phyloP scores from a whole-genome alignment of 1,140 invertebrate genomes.

The Oscheius sp. region DNA sequence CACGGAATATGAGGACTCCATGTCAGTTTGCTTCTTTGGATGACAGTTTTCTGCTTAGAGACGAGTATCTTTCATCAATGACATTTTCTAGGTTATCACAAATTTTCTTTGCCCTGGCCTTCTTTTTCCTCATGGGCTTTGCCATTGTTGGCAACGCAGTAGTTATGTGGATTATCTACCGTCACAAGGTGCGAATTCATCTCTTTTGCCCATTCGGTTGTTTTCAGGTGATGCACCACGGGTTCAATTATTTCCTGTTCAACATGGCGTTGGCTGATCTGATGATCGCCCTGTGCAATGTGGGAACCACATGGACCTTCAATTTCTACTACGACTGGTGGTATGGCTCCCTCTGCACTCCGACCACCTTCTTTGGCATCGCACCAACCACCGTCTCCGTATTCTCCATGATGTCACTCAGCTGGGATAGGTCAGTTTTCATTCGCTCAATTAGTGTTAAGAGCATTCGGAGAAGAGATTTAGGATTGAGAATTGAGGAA shows the following conservation, averaged over 20 bases:
- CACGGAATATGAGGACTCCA: neutral
- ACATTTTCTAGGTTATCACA: constrained; percentile 27
- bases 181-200: constrained; percentile 33
- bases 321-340: constrained; percentile 71
- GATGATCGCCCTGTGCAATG: constrained; percentile 64
- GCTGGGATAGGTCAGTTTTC: constrained; percentile 81
- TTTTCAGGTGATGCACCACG: constrained; percentile 38
- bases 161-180: constrained; percentile 47
- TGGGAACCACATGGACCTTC: constrained; percentile 47
- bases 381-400: constrained; percentile 83
- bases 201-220: neutral
- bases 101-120: constrained; percentile 32
- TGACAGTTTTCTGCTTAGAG: neutral
- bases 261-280: constrained; percentile 67
- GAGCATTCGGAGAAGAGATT: no score
- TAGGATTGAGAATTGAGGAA: no score
- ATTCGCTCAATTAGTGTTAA: no score
- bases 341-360: constrained; percentile 68
- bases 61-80: neutral
- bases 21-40: neutral
- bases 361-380: constrained; percentile 73
- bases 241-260: constrained; percentile 64
- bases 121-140: constrained; percentile 31
- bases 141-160: constrained; percentile 40
- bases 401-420: constrained; percentile 89